Evolutionary conservation across 2,113 vertebrate genomes (phyloP).

Genomic region (Nycticorax nycticorax): DNA sequence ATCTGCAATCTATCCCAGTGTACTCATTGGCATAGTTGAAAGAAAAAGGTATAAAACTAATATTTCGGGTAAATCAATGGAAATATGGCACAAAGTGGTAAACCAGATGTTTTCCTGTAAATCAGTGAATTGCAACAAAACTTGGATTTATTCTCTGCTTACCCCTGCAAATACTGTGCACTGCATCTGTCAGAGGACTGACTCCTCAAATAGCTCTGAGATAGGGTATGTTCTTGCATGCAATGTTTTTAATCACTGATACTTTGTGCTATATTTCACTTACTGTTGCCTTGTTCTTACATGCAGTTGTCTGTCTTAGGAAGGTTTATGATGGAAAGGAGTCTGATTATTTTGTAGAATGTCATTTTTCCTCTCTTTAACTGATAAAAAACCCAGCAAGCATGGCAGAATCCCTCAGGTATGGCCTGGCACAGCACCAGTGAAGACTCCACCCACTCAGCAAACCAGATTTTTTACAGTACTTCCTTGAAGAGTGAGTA

Average conservation of each 20-base stretch:
- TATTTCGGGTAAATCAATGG: background rate
- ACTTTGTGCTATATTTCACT: background rate
- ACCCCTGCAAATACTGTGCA: background rate
- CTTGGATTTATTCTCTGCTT: background rate
- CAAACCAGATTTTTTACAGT: background rate
- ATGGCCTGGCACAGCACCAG: background rate
- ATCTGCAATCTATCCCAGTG: background rate
- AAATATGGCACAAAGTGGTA: background rate
- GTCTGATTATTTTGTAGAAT: background rate
- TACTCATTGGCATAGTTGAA: background rate
- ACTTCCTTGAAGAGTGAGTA: background rate
- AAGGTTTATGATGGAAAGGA: background rate
- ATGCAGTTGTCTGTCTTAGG: background rate
- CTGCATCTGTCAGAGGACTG: background rate
- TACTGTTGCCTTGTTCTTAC: background rate
- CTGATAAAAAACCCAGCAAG: background rate
- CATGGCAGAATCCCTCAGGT: background rate
- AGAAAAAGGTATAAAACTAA: background rate
- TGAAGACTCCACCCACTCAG: background rate
- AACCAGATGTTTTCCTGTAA: background rate
- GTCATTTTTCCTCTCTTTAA: background rate
- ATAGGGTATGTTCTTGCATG: fast-evolving
- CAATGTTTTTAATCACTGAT: background rate
- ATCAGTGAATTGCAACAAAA: background rate
- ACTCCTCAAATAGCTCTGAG: background rate